Evolutionary conservation across 2,797 vertebrate species (phyloP), one percentile per base, ranked within the genome.

Genomic region (Pagetopsis macropterus): DNA sequence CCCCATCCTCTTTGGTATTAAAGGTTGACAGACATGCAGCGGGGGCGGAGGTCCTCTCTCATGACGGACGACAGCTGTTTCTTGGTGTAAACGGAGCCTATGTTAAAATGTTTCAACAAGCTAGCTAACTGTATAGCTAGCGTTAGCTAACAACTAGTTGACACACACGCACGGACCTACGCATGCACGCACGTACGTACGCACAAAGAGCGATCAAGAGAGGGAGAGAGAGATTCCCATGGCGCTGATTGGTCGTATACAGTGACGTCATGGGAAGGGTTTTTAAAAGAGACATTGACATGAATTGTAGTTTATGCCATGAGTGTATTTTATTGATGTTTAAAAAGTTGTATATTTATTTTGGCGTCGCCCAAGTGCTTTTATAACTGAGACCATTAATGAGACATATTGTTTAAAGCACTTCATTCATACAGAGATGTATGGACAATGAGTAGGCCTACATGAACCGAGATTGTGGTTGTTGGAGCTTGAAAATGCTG

Each of bases 71-170:
- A 19, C 75, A 68, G 61, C 70, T 61, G 45, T 63, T 86, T 72
- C 58, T 80, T 77, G 72, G 57, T 71, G 60, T 68, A 76, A 76
- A 82, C 48, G 55, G 61, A 76, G 70, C 54, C 72, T 68, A 17
- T 75, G 50, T 79, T 64, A 9, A 77, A 87, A 82, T 84, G 70
- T 89, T 87, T 84, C 70, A 76, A 55, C 73, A 54, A 81, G 86
- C 87, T 88, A 87, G 84, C 85, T 87, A 40, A 71, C 77, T 72
- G 78, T 54, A 56, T 45, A 87, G 90, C 90, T 90, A 90, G 82
- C 80, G 58, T 67, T 65, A 78, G 90, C 93, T 91, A 91, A 86
- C 87, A 89, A 87, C 83, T 86, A 90, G 85, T 89, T 93, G 87
- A 91, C 89, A 84, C 86, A 80, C 75, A 68, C 69, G 37, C 83